Percentiles rank a stretch among this genome's conserved stretches.
Conservation (phyloP, 1,140 invertebrate genomes). For the Drosophila orosa region DNA sequence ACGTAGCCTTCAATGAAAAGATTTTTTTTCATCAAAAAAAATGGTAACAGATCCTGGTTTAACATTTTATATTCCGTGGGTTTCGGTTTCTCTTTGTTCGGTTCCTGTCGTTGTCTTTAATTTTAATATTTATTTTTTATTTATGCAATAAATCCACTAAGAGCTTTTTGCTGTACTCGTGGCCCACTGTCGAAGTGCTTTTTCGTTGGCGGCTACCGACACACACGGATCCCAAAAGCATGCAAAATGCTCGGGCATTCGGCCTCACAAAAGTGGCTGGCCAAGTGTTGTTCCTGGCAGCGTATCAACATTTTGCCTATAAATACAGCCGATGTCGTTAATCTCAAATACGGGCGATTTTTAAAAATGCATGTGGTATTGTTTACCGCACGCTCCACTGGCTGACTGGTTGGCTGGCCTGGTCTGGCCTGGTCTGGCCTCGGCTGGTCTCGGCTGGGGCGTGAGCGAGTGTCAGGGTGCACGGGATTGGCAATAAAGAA, state of each 20-base stretch:
- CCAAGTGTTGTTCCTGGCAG: constrained; percentile 61
- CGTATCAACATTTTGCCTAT: constrained; percentile 66
- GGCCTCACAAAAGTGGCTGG: constrained; percentile 32
- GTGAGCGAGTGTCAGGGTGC: constrained; percentile 45
- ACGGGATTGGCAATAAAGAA: constrained; percentile 61
- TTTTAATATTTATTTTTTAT: constrained; percentile 2
- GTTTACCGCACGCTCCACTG: constrained; percentile 26
- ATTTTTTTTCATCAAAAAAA: not conserved
- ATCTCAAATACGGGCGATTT: constrained; percentile 51
- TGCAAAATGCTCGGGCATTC: constrained; percentile 5
- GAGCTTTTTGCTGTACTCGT: not conserved
- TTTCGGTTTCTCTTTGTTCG: not conserved
- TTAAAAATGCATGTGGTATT: constrained; percentile 45
- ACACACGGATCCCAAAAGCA: constrained; percentile 11
- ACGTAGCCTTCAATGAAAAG: not conserved
- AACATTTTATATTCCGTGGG: not conserved
- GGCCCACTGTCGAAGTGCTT: not conserved
- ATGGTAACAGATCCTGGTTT: not conserved
- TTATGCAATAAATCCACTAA: not conserved
- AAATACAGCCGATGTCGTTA: constrained; percentile 57
- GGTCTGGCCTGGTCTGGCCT: not conserved
- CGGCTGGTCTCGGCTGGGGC: not conserved
- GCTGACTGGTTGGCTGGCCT: not conserved
- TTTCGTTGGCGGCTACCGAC: not conserved
- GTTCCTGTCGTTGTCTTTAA: not conserved